phyloP scores from a whole-genome alignment of 2,888 invertebrate species.

The Cephus pygmeus region DNA sequence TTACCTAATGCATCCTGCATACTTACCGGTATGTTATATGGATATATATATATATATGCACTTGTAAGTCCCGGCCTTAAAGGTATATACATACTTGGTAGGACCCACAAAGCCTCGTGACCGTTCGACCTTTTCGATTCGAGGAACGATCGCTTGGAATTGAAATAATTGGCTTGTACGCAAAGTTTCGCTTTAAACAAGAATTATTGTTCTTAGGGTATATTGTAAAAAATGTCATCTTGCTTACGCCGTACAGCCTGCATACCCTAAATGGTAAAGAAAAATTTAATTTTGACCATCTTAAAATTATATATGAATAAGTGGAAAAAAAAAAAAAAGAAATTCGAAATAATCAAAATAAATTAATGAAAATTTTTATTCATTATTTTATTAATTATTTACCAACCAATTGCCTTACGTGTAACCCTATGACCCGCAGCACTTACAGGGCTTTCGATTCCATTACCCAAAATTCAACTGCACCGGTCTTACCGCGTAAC shows the following conservation, averaged over 20 bases:
- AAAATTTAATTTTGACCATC: neutral
- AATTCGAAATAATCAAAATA: neutral
- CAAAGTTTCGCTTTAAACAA: slow-evolving; percentile 29
- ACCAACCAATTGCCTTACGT: no score
- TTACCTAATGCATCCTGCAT: slow-evolving; percentile 53
- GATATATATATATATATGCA: neutral
- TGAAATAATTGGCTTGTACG: slow-evolving; percentile 50
- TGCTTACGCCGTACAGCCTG: neutral
- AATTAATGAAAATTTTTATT: neutral
- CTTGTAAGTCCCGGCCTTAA: neutral
- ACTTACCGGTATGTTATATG: slow-evolving; percentile 19
- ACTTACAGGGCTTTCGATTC: neutral
- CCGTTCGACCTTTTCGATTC: slow-evolving; percentile 6
- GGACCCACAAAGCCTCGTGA: neutral
- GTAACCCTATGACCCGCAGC: no score
- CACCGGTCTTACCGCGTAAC: neutral
- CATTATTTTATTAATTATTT: neutral
- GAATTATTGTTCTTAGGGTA: no score
- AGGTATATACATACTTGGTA: neutral
- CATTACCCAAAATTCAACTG: neutral
- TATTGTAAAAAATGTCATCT: neutral
- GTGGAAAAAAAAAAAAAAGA: no score
- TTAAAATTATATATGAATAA: no score
- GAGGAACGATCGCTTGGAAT: slow-evolving; percentile 45
- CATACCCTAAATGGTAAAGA: neutral